Evolutionary conservation across 2,797 vertebrate species (phyloP).

Genomic region (Diplodus sargus): DNA sequence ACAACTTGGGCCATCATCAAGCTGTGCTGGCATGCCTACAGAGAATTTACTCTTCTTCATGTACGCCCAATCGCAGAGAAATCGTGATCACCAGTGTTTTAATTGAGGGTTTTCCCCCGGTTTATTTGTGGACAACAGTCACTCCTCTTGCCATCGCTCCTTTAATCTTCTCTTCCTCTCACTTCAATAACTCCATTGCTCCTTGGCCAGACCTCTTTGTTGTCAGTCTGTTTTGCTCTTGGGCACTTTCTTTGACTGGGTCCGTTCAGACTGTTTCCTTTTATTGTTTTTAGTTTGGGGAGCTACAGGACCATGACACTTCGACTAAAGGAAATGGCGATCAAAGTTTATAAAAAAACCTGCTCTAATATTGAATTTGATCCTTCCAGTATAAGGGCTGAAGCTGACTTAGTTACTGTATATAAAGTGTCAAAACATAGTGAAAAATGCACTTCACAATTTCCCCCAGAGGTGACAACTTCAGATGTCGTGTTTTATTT

Average conservation of each 20-base stretch:
- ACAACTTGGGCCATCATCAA: constrained; percentile 68
- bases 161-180: constrained; percentile 24
- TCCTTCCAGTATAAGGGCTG: neutral
- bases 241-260: constrained; percentile 13
- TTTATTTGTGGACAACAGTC: constrained; percentile 39
- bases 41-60: constrained; percentile 63
- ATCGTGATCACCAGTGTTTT: constrained; percentile 48
- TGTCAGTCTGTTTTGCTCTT: constrained; percentile 22
- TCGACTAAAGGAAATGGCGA: constrained; percentile 14
- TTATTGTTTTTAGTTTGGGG: neutral
- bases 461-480: neutral
- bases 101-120: constrained; percentile 52
- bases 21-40: constrained; percentile 54
- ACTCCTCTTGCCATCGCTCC: constrained; percentile 21
- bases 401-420: too few relatives aligned
- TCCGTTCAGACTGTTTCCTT: constrained; percentile 31
- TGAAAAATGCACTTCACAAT: neutral
- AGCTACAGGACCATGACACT: constrained; percentile 11
- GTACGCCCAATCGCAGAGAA: constrained; percentile 45
- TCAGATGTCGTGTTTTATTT: neutral
- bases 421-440: too few relatives aligned
- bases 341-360: constrained; percentile 27
- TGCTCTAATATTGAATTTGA: constrained; percentile 12
- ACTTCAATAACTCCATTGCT: constrained; percentile 25
- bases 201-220: constrained; percentile 24